Percentiles rank a stretch among this genome's conserved stretches.
Evolutionary conservation across 23 tunicate genomes (phyloP).

Genomic region (Ascidia mentula): DNA sequence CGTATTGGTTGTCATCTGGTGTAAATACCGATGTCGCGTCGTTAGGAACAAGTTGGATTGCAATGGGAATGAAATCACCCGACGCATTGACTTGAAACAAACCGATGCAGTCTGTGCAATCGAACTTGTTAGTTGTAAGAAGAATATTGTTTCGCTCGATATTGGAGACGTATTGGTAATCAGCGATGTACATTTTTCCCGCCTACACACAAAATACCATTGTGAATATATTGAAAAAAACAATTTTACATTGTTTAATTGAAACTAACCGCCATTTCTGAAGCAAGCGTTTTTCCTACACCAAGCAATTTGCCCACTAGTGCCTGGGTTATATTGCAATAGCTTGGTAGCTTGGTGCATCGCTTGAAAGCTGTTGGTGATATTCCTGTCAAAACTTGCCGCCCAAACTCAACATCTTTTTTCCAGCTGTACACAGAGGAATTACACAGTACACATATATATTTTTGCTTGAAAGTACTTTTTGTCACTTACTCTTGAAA

Average conservation of each 20-base stretch:
- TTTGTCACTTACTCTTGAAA: slow-evolving; percentile 9
- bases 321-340: slow-evolving; percentile 27
- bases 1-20: slow-evolving; percentile 41
- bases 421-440: slow-evolving; percentile 40
- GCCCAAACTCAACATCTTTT: slow-evolving; percentile 65
- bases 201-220: slow-evolving; percentile 30
- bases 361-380: slow-evolving; percentile 25
- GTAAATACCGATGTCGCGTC: slow-evolving; percentile 38
- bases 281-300: slow-evolving; percentile 13
- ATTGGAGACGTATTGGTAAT: neutral
- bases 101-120: slow-evolving; percentile 42
- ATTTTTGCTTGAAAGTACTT: too few relatives aligned
- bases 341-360: slow-evolving; percentile 34
- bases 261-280: slow-evolving; percentile 50
- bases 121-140: slow-evolving; percentile 6
- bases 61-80: slow-evolving; percentile 49
- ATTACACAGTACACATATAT: too few relatives aligned
- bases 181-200: slow-evolving; percentile 48
- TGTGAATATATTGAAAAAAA: too few relatives aligned
- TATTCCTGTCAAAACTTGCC: slow-evolving; percentile 68
- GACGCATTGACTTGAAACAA: slow-evolving; percentile 30
- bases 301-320: slow-evolving; percentile 2
- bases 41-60: slow-evolving; percentile 58
- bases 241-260: too few relatives aligned
- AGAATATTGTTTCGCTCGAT: slow-evolving; percentile 25